These are phyloP conservation scores for Grammomys dolichurus DNA, from an alignment of 2,113 vertebrate genomes.

Conservation along the genomic window DNA sequence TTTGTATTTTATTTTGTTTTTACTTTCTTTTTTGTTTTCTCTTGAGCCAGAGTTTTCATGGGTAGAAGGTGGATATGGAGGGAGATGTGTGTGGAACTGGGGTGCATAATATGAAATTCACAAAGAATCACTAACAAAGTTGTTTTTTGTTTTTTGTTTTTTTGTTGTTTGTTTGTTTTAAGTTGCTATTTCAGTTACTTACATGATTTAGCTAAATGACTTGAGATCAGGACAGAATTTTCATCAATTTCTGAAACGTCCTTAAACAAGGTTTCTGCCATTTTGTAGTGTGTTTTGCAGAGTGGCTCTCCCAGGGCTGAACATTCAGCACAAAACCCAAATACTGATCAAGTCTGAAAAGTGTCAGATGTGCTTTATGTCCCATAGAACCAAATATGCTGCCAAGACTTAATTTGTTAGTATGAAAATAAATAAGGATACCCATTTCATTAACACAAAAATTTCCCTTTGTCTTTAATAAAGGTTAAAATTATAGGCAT, in stretches of 20 bases:
- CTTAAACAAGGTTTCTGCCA: background rate
- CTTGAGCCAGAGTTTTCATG: background rate
- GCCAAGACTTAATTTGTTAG: background rate
- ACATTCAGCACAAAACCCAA: background rate
- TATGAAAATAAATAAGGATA: background rate
- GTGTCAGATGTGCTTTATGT: background rate
- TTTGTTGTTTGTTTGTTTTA: no score
- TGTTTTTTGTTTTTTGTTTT: background rate
- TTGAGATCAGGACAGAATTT: background rate
- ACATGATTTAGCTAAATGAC: background rate
- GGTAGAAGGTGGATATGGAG: background rate
- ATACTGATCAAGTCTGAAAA: background rate
- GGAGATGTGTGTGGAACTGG: background rate
- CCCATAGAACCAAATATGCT: background rate
- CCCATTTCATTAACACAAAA: background rate
- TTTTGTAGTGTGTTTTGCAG: background rate
- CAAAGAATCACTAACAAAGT: background rate
- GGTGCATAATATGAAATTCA: background rate
- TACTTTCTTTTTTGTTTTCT: background rate
- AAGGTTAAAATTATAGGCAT: background rate
- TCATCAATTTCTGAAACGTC: background rate
- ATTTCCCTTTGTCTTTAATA: background rate
- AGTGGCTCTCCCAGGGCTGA: background rate
- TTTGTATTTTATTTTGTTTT: background rate
- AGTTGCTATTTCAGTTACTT: background rate